phyloP scores from a whole-genome alignment of 2,888 invertebrate genomes.

The Polylopha cassiicola region DNA sequence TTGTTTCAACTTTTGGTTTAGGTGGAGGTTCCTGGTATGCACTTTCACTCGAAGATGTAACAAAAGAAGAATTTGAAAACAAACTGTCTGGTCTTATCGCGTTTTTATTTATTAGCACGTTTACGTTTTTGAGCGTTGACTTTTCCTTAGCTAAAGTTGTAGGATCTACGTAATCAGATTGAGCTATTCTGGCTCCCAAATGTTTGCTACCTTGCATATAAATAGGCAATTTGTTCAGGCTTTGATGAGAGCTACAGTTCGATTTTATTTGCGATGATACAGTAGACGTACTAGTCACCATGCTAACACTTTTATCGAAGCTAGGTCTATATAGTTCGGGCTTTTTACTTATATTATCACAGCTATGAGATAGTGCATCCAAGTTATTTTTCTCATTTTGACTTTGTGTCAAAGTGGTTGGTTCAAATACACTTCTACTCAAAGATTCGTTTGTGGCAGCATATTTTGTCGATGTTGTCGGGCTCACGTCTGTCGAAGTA shows the following conservation, averaged over 20 bases:
- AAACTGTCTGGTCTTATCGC: constrained; percentile 71
- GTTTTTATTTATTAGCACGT: constrained; percentile 80
- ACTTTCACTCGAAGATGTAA: constrained; percentile 76
- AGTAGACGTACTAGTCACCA: constrained; percentile 50
- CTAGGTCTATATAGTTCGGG: constrained; percentile 38
- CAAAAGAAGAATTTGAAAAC: constrained; percentile 77
- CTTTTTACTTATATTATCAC: constrained; percentile 57
- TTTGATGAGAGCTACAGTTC: constrained; percentile 60
- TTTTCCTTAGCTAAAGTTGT: constrained; percentile 78
- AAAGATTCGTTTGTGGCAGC: constrained; percentile 45
- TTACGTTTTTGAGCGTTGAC: constrained; percentile 71
- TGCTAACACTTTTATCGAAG: constrained; percentile 60
- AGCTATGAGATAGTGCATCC: constrained; percentile 60
- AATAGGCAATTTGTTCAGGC: constrained; percentile 70
- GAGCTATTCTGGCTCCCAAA: constrained; percentile 91
- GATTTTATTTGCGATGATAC: constrained; percentile 55
- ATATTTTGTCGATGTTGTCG: constrained; percentile 50
- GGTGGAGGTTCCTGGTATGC: constrained; percentile 50
- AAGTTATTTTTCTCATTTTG: constrained; percentile 62
- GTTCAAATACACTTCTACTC: constrained; percentile 64
- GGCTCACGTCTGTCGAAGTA: constrained; percentile 54
- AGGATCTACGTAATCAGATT: constrained; percentile 91
- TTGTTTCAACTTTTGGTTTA: constrained; percentile 33
- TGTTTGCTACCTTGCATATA: constrained; percentile 89
- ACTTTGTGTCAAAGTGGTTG: constrained; percentile 54